phyloP scores from a whole-genome alignment of 2,888 invertebrate genomes.

The Embidobia sp. region DNA sequence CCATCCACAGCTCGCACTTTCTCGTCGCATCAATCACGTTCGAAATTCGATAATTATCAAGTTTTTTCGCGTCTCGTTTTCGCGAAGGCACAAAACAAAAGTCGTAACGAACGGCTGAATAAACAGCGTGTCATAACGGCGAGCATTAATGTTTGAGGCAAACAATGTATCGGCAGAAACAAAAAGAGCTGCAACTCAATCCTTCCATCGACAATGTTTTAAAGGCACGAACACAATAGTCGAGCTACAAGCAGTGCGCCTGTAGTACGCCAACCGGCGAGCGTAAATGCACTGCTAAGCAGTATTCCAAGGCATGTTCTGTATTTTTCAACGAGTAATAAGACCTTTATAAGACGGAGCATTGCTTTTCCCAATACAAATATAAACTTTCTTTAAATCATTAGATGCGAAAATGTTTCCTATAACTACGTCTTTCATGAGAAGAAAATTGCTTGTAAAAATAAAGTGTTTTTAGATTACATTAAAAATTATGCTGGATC shows the following conservation, averaged over 20 bases:
- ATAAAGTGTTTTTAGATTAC: no score
- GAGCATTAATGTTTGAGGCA: slow-evolving; percentile 44
- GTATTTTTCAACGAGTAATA: slow-evolving; percentile 4
- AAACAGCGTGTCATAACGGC: slow-evolving; percentile 46
- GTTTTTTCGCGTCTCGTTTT: slow-evolving; percentile 9
- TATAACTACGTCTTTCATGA: no score
- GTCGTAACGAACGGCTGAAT: slow-evolving; percentile 26
- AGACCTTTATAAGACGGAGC: slow-evolving; percentile 16
- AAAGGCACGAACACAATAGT: slow-evolving; percentile 47
- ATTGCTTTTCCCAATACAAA: no score
- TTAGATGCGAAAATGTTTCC: no score
- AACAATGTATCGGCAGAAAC: slow-evolving; percentile 54
- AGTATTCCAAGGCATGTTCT: slow-evolving; percentile 20
- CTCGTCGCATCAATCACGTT: no score
- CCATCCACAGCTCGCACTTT: no score
- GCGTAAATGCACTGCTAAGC: slow-evolving; percentile 34
- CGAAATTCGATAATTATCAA: slow-evolving; percentile 27
- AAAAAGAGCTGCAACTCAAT: slow-evolving; percentile 50
- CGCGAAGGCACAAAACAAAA: slow-evolving; percentile 21
- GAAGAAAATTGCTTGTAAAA: no score
- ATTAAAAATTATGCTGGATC: no score
- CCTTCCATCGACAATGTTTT: slow-evolving; percentile 59
- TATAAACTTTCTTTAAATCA: no score
- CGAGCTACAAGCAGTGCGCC: slow-evolving; percentile 43
- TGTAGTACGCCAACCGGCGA: slow-evolving; percentile 42